A percentile compares a stretch with the other conserved stretches of the same genome.
Evolutionary conservation across 2,888 invertebrate genomes (phyloP).

Genomic region (Dascillus cervinus): DNA sequence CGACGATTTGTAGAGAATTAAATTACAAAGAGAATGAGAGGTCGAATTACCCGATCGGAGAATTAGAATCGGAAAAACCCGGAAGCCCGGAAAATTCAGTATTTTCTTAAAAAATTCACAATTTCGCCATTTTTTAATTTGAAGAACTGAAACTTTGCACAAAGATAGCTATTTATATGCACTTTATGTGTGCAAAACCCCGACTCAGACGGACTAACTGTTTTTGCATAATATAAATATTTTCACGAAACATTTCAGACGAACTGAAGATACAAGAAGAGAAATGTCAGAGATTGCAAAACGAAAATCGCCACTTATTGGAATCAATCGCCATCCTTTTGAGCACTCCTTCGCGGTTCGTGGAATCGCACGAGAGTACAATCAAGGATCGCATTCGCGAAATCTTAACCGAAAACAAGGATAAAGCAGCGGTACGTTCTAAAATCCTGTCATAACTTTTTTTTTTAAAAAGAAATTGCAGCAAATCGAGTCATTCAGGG

Average conservation of each 20-base stretch:
- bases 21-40: too few species aligned
- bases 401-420: conserved; percentile 68
- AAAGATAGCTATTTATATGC: too few species aligned
- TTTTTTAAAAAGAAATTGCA: conserved; percentile 30
- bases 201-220: too few species aligned
- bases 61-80: neutral
- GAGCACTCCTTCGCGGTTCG: conserved; percentile 63
- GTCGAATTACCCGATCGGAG: conserved; percentile 2
- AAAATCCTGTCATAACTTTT: neutral
- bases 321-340: conserved; percentile 65
- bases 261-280: conserved; percentile 63
- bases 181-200: too few species aligned
- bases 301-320: conserved; percentile 60
- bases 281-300: conserved; percentile 57
- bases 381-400: conserved; percentile 76
- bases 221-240: too few species aligned
- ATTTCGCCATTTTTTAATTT: too few species aligned
- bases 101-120: too few species aligned
- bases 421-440: conserved; percentile 59
- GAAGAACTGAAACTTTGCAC: too few species aligned
- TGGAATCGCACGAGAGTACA: conserved; percentile 69
- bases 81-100: too few species aligned
- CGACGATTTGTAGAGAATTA: too few species aligned
- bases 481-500: conserved; percentile 70
- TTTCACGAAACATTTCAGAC: conserved; percentile 51